Percentiles rank a stretch among this genome's conserved stretches.
Evolutionary conservation across 2,113 vertebrate species (phyloP).

Genomic region (Dasyurus viverrinus): DNA sequence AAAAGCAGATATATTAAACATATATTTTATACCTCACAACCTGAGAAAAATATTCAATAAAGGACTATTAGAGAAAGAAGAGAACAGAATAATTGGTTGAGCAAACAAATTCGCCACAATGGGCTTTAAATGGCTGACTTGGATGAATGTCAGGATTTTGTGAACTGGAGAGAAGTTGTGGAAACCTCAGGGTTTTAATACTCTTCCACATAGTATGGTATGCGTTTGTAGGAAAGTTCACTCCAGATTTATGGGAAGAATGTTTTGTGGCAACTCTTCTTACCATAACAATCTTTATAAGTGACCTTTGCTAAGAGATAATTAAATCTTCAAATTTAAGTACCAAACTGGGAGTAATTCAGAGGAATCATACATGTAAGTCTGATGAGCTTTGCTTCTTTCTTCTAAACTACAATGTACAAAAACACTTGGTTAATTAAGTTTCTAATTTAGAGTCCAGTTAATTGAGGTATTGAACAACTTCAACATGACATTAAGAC

Average conservation of each 20-base stretch:
- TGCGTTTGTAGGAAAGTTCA: background rate
- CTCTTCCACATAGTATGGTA: background rate
- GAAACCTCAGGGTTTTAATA: background rate
- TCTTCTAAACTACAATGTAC: slow-evolving; percentile 40
- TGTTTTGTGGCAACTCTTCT: background rate
- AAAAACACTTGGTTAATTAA: slow-evolving; percentile 48
- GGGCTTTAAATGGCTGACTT: background rate
- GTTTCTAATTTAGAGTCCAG: background rate
- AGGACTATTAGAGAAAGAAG: background rate
- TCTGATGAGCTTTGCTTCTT: slow-evolving; percentile 15
- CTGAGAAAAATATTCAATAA: background rate
- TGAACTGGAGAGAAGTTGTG: background rate
- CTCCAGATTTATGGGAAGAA: background rate
- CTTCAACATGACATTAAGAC: slow-evolving; percentile 38
- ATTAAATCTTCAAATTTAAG: background rate
- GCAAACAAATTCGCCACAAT: background rate
- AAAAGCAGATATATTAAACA: background rate
- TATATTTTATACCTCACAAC: background rate
- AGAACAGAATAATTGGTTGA: background rate
- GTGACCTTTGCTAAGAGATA: background rate
- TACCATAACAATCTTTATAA: background rate
- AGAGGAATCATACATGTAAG: background rate
- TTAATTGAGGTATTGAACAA: slow-evolving; percentile 32
- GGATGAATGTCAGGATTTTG: background rate
- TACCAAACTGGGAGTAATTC: background rate